Conservation (phyloP, 2,113 vertebrate species). For the Scytalopus superciliaris region DNA sequence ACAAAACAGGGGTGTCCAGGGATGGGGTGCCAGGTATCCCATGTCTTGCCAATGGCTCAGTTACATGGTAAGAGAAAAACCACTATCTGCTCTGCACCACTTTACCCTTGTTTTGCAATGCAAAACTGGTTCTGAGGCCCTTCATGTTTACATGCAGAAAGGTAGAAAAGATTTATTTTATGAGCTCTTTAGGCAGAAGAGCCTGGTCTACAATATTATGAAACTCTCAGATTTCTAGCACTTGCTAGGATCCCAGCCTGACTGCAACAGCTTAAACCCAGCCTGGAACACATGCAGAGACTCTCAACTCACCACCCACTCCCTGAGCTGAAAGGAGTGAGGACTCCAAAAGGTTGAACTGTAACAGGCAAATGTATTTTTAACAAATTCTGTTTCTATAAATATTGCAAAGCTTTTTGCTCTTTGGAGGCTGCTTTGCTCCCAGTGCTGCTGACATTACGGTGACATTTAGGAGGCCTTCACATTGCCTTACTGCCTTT, state of each 20-base stretch:
- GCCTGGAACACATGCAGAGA: not conserved
- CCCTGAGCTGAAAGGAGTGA: not conserved
- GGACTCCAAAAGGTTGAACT: slow-evolving; percentile 51
- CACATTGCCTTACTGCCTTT: slow-evolving; percentile 59
- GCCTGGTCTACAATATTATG: not conserved
- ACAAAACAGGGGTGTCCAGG: not conserved
- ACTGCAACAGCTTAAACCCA: not conserved
- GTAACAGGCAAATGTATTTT: slow-evolving; percentile 63
- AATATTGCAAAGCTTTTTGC: slow-evolving; percentile 72
- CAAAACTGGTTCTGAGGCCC: not conserved
- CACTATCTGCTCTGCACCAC: not conserved
- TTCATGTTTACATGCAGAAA: not conserved
- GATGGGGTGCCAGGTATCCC: not conserved
- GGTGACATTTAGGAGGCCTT: slow-evolving; percentile 69
- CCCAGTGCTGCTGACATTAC: slow-evolving; percentile 68
- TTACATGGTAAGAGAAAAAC: not conserved
- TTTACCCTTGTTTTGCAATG: not conserved
- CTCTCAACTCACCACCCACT: slow-evolving; percentile 37
- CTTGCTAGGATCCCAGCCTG: not conserved
- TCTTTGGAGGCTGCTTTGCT: slow-evolving; percentile 54
- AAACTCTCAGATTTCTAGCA: not conserved
- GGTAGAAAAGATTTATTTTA: not conserved
- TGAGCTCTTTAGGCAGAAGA: rapidly evolving
- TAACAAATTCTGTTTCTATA: slow-evolving; percentile 70
- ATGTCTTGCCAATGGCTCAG: not conserved